phyloP scores from a whole-genome alignment of 2,888 invertebrate species.

The Pseudolycoriella hygida region DNA sequence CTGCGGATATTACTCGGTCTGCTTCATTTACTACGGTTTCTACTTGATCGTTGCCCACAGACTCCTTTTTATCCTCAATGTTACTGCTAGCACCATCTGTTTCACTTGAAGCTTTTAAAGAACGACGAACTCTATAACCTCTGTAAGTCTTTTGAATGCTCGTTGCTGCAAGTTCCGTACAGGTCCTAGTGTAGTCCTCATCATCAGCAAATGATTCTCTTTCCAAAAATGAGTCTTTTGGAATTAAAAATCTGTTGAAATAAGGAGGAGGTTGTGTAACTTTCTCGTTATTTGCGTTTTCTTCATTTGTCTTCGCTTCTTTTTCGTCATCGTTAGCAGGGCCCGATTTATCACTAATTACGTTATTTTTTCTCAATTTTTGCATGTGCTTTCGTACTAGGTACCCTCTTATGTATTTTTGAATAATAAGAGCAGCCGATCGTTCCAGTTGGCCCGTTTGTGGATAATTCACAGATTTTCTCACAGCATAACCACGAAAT shows the following conservation, averaged over 20 bases:
- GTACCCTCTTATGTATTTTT: not conserved
- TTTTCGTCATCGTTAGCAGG: not conserved
- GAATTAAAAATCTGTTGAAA: too few species aligned
- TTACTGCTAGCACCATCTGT: too few species aligned
- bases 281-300: not conserved
- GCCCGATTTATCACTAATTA: too few species aligned
- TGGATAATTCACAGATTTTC: not conserved
- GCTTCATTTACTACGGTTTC: too few species aligned
- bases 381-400: not conserved
- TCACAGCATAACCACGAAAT: not conserved
- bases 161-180: constrained; percentile 10
- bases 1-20: too few species aligned
- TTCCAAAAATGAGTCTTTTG: not conserved
- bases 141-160: constrained; percentile 13
- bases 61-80: too few species aligned
- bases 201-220: constrained; percentile 1
- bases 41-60: too few species aligned
- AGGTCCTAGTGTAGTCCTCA: not conserved
- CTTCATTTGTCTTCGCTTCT: not conserved
- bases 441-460: not conserved
- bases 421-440: not conserved
- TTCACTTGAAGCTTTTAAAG: constrained; percentile 5
- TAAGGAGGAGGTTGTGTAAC: not conserved
- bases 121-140: constrained; percentile 10
- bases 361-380: too few species aligned